Percentiles rank a stretch among this genome's conserved stretches.
Conservation (phyloP, 2,113 vertebrate species). For the Isurus oxyrinchus region DNA sequence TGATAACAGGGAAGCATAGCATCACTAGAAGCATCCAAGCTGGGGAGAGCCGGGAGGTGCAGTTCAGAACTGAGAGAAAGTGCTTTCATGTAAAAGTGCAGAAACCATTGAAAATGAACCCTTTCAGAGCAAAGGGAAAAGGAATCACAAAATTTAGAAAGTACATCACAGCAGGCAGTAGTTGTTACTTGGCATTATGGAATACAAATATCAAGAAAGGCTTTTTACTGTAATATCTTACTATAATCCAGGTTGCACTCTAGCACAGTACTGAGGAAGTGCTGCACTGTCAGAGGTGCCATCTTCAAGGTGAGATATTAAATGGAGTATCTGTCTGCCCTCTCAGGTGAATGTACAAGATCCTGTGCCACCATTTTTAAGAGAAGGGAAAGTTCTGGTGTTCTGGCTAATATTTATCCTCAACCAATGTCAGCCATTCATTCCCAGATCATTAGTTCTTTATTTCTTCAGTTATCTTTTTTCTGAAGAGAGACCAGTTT, state of each 20-base stretch:
- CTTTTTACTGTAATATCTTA: background rate
- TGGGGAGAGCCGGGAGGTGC: background rate
- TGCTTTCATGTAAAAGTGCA: background rate
- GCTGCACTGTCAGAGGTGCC: background rate
- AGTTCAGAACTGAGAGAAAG: background rate
- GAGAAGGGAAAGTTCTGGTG: no score
- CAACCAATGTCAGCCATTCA: no score
- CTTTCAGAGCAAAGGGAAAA: background rate
- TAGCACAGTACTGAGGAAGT: background rate
- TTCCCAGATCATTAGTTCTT: no score
- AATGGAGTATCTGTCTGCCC: no score
- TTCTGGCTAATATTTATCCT: no score
- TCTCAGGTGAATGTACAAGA: no score
- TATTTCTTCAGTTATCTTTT: no score
- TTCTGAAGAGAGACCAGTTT: no score
- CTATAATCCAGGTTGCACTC: background rate
- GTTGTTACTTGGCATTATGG: background rate
- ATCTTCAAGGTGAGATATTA: no score
- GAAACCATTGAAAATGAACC: background rate
- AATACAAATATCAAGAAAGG: background rate
- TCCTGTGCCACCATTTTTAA: no score
- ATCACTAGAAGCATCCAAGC: background rate
- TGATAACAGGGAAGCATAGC: background rate
- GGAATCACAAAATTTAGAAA: background rate
- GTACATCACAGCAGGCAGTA: background rate